Conservation (phyloP, 2,113 vertebrate genomes). For the Bathybates hornii region DNA sequence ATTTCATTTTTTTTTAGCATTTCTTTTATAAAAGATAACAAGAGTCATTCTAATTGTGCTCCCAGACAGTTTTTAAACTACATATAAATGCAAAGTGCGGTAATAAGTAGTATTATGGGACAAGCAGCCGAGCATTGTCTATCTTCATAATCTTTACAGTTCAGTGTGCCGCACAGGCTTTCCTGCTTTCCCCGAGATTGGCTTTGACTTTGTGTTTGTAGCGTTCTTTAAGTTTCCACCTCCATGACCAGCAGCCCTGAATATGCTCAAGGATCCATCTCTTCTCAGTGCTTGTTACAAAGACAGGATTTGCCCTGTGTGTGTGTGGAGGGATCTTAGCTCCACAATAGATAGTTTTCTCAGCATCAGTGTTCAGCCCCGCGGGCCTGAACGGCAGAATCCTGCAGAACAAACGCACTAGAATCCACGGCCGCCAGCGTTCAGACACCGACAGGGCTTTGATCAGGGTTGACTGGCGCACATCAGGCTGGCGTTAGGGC, state of each 20-base stretch:
- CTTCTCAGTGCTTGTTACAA: conserved; percentile 48
- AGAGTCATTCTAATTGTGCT: neutral
- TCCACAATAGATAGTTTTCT: conserved; percentile 83
- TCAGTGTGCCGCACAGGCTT: conserved; percentile 18
- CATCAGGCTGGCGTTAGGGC: conserved; percentile 95
- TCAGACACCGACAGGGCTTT: conserved; percentile 84
- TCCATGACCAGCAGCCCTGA: conserved; percentile 53
- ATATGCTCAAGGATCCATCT: conserved; percentile 55
- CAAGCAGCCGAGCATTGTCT: neutral
- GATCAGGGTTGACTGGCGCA: conserved; percentile 90
- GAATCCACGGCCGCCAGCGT: conserved; percentile 77
- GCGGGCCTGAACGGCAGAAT: conserved; percentile 72
- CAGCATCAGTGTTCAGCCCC: conserved; percentile 84
- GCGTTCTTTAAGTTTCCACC: conserved; percentile 64
- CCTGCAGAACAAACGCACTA: conserved; percentile 80
- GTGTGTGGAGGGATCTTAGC: conserved; percentile 70
- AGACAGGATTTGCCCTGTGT: conserved; percentile 67
- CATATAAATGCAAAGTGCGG: neutral
- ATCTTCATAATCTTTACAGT: neutral
- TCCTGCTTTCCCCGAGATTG: conserved; percentile 29
- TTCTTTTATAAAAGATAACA: neutral
- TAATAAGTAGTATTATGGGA: neutral
- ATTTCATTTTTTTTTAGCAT: accelerated
- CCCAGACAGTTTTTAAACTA: neutral
- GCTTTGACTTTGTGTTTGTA: conserved; percentile 57